Evolutionary conservation across 2,113 vertebrate genomes (phyloP).

Genomic region (Sciurus niger): DNA sequence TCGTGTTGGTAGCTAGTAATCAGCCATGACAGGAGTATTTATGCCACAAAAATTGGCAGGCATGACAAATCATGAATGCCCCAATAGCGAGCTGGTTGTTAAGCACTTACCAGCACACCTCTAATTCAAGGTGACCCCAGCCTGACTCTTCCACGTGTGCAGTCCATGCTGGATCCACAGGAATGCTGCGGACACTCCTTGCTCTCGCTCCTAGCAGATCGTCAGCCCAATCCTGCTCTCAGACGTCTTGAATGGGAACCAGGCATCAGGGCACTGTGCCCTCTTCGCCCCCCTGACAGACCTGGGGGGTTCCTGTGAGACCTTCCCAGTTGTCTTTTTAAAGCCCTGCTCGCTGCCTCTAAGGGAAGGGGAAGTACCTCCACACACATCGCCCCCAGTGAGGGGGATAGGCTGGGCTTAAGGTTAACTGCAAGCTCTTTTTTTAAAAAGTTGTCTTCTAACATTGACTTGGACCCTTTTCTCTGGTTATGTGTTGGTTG

Average conservation of each 20-base stretch:
- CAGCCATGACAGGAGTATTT: too few relatives aligned
- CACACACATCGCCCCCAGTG: accelerated
- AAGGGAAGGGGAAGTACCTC: background rate
- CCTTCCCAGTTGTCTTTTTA: background rate
- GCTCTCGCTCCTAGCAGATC: background rate
- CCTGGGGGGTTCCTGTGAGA: accelerated
- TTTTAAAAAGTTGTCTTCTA: background rate
- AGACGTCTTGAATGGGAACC: background rate
- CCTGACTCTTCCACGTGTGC: accelerated
- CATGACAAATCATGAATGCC: accelerated
- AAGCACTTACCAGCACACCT: background rate
- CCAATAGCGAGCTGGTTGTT: background rate
- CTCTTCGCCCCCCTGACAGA: background rate
- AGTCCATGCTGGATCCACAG: background rate
- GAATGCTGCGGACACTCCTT: background rate
- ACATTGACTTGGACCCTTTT: background rate
- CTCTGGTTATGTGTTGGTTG: background rate
- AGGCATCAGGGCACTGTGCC: background rate
- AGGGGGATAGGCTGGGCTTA: background rate
- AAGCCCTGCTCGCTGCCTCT: background rate
- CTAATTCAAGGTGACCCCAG: background rate
- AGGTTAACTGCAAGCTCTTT: background rate
- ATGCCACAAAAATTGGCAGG: background rate
- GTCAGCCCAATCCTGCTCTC: accelerated
- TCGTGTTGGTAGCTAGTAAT: background rate